phyloP scores from a whole-genome alignment of 23 tunicate genomes.

The Clavelina lepadiformis region DNA sequence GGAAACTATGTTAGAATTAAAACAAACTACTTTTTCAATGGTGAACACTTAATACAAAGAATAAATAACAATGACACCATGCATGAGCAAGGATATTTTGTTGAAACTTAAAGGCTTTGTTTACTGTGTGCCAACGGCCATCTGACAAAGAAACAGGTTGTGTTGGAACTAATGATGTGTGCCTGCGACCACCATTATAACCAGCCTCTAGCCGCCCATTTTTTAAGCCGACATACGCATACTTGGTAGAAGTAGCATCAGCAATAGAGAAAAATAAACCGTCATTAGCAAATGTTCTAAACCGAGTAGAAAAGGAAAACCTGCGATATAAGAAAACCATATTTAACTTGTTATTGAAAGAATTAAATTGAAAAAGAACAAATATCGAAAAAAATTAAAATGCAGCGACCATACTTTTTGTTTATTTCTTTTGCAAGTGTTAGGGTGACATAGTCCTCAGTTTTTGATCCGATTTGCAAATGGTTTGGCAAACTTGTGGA shows the following conservation, averaged over 20 bases:
- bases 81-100: too few relatives aligned
- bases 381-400: not conserved
- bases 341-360: not conserved
- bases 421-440: not conserved
- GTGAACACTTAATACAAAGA: too few relatives aligned
- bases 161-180: not conserved
- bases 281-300: constrained; percentile 3
- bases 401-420: not conserved
- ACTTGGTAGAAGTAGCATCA: not conserved
- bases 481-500: not conserved
- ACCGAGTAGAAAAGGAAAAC: not conserved
- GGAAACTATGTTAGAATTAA: too few relatives aligned
- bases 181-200: not conserved
- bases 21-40: too few relatives aligned
- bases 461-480: constrained; percentile 16
- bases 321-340: not conserved
- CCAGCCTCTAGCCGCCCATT: constrained; percentile 10
- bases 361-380: not conserved
- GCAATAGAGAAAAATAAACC: constrained; percentile 15
- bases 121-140: constrained; percentile 28
- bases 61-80: too few relatives aligned
- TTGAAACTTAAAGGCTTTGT: too few relatives aligned
- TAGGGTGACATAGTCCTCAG: constrained; percentile 14
- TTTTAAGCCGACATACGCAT: constrained; percentile 3
- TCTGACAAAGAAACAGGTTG: constrained; percentile 7